Conservation (phyloP, 2,888 invertebrate genomes). For the Sussaba pulchella region DNA sequence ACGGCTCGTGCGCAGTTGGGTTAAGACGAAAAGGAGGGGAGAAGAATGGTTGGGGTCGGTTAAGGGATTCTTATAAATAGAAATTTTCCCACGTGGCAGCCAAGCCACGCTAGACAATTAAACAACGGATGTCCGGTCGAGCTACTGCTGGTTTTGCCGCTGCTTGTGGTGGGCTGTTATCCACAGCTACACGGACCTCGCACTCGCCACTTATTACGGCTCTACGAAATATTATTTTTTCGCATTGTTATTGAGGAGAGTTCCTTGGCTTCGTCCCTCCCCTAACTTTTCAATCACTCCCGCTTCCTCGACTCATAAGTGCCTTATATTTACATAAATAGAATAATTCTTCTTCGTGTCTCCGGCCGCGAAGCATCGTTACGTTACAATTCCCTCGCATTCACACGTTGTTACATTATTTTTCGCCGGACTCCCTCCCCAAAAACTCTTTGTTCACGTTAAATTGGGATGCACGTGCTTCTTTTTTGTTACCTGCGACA, state of each 20-base stretch:
- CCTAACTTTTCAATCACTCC: constrained; percentile 26
- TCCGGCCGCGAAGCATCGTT: constrained; percentile 49
- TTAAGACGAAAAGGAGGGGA: constrained; percentile 30
- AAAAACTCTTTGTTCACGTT: background rate
- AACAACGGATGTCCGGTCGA: constrained; percentile 80
- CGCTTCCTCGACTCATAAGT: constrained; percentile 13
- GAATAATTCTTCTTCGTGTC: constrained; percentile 30
- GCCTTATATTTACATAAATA: constrained; percentile 53
- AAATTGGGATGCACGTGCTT: constrained; percentile 43
- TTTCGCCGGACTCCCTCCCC: constrained; percentile 3
- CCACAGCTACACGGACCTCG: background rate
- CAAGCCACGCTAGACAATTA: constrained; percentile 76
- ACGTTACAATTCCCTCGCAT: constrained; percentile 60
- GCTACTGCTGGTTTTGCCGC: too few relatives aligned
- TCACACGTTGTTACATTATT: constrained; percentile 57
- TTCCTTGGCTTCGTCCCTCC: constrained; percentile 11
- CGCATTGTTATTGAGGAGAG: constrained; percentile 64
- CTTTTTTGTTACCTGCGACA: constrained; percentile 17
- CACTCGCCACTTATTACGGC: constrained; percentile 29
- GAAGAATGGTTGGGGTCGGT: constrained; percentile 41
- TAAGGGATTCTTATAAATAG: constrained; percentile 76
- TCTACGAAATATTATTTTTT: constrained; percentile 56
- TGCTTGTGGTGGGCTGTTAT: constrained; percentile 21
- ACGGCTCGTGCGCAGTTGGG: constrained; percentile 61
- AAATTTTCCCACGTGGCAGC: constrained; percentile 77